Evolutionary conservation across 2,113 vertebrate species (phyloP), one percentile per base, ranked within the genome.

Genomic region (Neotragus moschatus): DNA sequence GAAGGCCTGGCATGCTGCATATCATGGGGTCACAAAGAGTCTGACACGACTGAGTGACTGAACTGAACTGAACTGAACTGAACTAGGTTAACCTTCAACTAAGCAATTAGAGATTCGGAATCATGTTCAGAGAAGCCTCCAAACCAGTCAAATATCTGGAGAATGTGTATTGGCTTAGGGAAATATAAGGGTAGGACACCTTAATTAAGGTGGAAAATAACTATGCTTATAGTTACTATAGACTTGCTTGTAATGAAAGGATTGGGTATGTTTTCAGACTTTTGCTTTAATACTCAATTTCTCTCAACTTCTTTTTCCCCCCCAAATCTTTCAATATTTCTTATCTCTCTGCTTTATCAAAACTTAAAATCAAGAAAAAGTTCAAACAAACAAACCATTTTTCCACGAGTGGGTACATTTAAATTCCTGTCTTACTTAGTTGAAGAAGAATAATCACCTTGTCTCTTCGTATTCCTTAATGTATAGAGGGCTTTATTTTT

Each of bases 111-210:
- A 80, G 14, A 84, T 23, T 79, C 25, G 28, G 11, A 11, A 60
- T 93, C 30, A 66, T 47, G 3, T 10, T 49, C 28, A 60, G 28
- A 70, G 11, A 7, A 45, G 19, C 15, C 94, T 14, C 12, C 21
- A 16, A 66, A 85, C 11, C 58, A 25, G 17, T 56, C 36, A 33
- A 30, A 17, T 47, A 77, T 10, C 15, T 89, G 39, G 39, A 84
- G 12, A 43, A 33, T 30, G 1, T 19, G 2, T 36, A 3, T 36
- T 60, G 25, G 3, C n/a, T 14, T n/a, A 0, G 7, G 4, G 3
- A 9, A 23, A 33, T 17, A 21, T 45, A 12, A 53, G 5, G 1
- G 1, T 19, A 75, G 2, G 8, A 0, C 45, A 87, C 26, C 1
- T 4, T 49, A 39, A 60, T 51, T 36, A n/a, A 1, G 73, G 14